Conservation (phyloP, 2,888 invertebrate species). For the Caradrina kadenii region DNA sequence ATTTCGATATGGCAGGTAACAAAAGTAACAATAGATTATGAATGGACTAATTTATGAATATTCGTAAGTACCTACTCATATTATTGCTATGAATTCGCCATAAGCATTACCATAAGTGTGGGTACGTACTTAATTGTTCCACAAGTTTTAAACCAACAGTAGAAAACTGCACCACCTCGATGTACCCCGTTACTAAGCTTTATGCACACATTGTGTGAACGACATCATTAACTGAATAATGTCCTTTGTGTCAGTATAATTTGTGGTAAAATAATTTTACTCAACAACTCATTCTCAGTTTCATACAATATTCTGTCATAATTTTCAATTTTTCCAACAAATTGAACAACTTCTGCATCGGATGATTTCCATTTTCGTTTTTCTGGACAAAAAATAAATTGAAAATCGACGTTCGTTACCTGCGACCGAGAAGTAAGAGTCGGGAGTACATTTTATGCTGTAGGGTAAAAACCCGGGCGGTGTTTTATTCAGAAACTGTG, state of each 20-base stretch:
- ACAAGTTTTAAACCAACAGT: constrained; percentile 2
- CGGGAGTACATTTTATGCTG: constrained; percentile 26
- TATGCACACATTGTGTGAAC: constrained; percentile 12
- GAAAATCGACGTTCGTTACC: constrained; percentile 50
- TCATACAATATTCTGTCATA: constrained; percentile 15
- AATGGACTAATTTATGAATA: background rate
- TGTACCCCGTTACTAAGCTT: constrained; percentile 9
- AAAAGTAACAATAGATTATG: background rate
- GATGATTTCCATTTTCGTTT: constrained; percentile 46
- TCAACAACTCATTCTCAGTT: constrained; percentile 6
- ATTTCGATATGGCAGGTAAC: background rate
- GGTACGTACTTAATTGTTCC: constrained; percentile 6
- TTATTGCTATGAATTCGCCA: background rate
- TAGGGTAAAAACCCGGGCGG: constrained; percentile 11
- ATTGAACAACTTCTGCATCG: constrained; percentile 25
- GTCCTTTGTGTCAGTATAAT: constrained; percentile 13
- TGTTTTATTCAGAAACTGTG: constrained; percentile 30
- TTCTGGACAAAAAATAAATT: constrained; percentile 43
- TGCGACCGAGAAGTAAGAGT: constrained; percentile 23
- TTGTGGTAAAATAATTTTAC: constrained; percentile 16
- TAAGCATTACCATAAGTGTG: background rate
- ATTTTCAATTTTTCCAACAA: constrained; percentile 31
- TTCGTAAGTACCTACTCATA: background rate
- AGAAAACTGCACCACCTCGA: background rate
- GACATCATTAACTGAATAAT: constrained; percentile 11